phyloP scores from a whole-genome alignment of 2,888 invertebrate species.

The Xanthia icteritia region DNA sequence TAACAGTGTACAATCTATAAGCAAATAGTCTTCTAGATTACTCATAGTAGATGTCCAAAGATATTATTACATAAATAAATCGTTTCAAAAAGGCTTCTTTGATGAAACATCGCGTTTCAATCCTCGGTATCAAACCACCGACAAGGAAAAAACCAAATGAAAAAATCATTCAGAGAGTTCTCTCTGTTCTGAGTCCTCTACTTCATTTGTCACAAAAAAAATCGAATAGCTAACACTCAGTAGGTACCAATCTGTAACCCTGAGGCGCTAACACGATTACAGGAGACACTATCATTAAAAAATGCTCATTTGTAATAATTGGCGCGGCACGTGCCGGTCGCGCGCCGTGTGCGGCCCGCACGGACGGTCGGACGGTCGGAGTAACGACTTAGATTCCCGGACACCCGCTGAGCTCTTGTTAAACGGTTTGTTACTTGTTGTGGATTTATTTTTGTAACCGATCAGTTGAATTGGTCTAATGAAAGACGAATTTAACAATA shows the following conservation, averaged over 20 bases:
- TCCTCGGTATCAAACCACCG: not conserved
- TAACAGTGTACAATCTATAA: not conserved
- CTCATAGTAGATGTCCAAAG: not conserved
- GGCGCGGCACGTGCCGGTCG: conserved; percentile 63
- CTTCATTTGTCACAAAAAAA: not conserved
- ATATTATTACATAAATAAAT: not conserved
- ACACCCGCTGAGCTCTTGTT: conserved; percentile 77
- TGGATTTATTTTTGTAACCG: conserved; percentile 53
- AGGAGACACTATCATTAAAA: conserved; percentile 67
- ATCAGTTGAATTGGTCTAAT: conserved; percentile 9
- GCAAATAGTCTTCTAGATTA: not conserved
- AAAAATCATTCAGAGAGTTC: no score
- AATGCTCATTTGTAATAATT: conserved; percentile 70
- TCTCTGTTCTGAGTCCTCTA: not conserved
- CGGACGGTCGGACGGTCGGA: conserved; percentile 53
- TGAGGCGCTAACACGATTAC: conserved; percentile 67
- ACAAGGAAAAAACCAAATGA: not conserved
- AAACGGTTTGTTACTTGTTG: conserved; percentile 60
- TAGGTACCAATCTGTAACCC: conserved; percentile 20
- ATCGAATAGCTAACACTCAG: conserved; percentile 1
- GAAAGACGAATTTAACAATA: not conserved
- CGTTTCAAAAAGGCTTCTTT: not conserved
- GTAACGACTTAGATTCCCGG: conserved; percentile 81
- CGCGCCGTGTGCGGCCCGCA: conserved; percentile 62
- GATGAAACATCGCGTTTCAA: not conserved